Conservation (phyloP, 2,888 invertebrate genomes). For the Sarcophaga rosellei region DNA sequence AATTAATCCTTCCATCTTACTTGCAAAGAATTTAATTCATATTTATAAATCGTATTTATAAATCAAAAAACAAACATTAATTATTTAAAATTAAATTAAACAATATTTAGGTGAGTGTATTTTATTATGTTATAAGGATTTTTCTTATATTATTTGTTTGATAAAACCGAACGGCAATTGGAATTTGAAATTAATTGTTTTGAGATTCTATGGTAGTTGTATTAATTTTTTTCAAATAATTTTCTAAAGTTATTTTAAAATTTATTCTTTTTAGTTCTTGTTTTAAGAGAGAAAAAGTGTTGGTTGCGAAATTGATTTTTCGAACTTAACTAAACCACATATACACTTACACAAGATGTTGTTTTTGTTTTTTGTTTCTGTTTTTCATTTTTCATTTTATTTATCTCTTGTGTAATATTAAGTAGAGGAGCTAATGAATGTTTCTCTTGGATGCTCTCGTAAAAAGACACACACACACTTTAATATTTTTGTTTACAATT, state of each 20-base stretch:
- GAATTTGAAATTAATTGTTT: no score
- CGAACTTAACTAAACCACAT: conserved; percentile 65
- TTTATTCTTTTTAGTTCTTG: conserved; percentile 13
- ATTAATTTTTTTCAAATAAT: conserved; percentile 26
- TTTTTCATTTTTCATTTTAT: conserved; percentile 7
- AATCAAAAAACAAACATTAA: not conserved
- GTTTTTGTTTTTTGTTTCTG: conserved; percentile 5
- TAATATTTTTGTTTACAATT: conserved; percentile 62
- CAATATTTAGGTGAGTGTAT: conserved; percentile 41
- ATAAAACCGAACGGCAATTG: no score
- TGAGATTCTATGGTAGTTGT: no score
- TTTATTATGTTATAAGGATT: not conserved
- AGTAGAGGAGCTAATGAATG: conserved; percentile 41
- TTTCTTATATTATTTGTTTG: not conserved
- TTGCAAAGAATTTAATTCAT: conserved; percentile 22
- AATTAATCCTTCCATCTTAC: conserved; percentile 54
- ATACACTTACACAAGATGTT: conserved; percentile 8
- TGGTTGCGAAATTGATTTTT: conserved; percentile 79
- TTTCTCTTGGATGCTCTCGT: conserved; percentile 14
- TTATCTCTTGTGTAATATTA: conserved; percentile 52
- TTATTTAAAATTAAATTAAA: conserved; percentile 8
- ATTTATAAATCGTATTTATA: conserved; percentile 4
- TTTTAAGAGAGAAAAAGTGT: conserved; percentile 23
- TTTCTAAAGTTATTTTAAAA: conserved; percentile 18
- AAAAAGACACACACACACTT: not conserved